These are phyloP conservation scores for Cliona cf. orientalis DNA, from an alignment of 37 sponge, comb jelly and placozoan genomes.

Conservation along the genomic window DNA sequence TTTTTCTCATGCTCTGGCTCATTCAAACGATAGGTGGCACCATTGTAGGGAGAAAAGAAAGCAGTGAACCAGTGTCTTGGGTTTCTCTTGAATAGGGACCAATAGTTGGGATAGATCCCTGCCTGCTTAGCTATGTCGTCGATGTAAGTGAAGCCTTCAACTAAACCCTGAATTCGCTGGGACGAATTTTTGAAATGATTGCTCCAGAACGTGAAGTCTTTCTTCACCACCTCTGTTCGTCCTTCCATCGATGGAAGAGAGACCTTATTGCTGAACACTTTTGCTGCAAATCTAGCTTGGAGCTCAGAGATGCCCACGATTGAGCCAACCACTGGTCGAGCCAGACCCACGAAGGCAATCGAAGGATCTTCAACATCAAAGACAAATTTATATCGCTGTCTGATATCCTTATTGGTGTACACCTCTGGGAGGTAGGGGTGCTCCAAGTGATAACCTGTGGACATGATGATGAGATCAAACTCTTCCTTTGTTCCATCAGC, in stretches of 20 bases:
- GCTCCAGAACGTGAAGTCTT: conserved; percentile 62
- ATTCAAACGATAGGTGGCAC: conserved; percentile 76
- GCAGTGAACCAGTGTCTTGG: conserved; percentile 71
- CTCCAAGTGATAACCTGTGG: conserved; percentile 62
- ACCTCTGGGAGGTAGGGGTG: conserved; percentile 72
- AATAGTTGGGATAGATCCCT: conserved; percentile 82
- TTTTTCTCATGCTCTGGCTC: conserved; percentile 37
- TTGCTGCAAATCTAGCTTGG: conserved; percentile 87
- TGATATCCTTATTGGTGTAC: conserved; percentile 46
- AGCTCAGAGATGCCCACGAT: conserved; percentile 80
- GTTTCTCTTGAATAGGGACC: conserved; percentile 67
- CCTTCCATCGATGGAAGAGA: conserved; percentile 47
- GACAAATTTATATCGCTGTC: conserved; percentile 80
- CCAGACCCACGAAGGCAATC: conserved; percentile 85
- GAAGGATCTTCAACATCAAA: conserved; percentile 80
- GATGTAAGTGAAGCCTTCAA: conserved; percentile 82
- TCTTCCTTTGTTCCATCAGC: conserved; percentile 64
- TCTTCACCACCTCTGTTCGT: conserved; percentile 28
- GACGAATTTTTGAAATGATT: conserved; percentile 64
- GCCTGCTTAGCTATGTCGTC: conserved; percentile 78
- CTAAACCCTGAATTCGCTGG: conserved; percentile 56
- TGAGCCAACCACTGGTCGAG: conserved; percentile 85
- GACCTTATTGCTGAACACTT: conserved; percentile 64
- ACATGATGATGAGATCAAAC: conserved; percentile 80
- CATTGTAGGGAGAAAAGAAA: conserved; percentile 78